Evolutionary conservation across 2,888 invertebrate species (phyloP), one percentile per base, ranked within the genome.

Genomic region (Caenorhabditis sinica): DNA sequence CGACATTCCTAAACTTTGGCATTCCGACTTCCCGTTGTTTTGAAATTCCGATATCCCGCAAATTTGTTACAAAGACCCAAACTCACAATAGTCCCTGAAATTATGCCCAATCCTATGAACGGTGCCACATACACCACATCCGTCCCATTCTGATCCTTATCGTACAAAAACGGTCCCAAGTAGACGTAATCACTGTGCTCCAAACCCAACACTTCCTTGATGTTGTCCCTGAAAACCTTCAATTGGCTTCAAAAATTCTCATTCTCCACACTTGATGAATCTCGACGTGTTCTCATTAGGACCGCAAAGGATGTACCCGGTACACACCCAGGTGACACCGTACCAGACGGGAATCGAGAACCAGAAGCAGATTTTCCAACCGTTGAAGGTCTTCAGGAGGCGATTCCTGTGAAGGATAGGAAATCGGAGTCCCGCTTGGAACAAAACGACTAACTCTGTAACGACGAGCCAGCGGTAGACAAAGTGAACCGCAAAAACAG

Each of bases 401-500:
- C 28, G 56, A 15, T 56, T 11, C 28, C 56, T 56, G 56, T 3
- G 17, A 28, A 56, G 11, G 9, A 56, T 25, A 25, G 25, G 51
- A 51, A 20, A 45, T 33, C 17, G 17, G 33, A 49, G 20, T 51
- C 9, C 20, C 17, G 25, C 23, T 65, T n/a, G n/a, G n/a, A 40
- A 40, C 11, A 25, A 65, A n/a, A 13, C 5, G 20, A 25, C 25
- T 33, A 20, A 53, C 76, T 30, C 68, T 30, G 66, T 15, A 25
- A 58, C 53, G 11, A 60, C 68, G n/a, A 76, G 30, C 20, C 58
- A 76, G 58, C 76, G 40, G 25, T 66, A 76, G 61, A 76, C 28
- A 58, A 76, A 76, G 45, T 76, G 66, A 20, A 76, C 30, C 4
- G 66, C 76, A 23, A 76, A 76, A 6, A 66, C 66, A 5, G 58